phyloP scores from a whole-genome alignment of 2,113 vertebrate species.

The Eretmochelys imbricata region DNA sequence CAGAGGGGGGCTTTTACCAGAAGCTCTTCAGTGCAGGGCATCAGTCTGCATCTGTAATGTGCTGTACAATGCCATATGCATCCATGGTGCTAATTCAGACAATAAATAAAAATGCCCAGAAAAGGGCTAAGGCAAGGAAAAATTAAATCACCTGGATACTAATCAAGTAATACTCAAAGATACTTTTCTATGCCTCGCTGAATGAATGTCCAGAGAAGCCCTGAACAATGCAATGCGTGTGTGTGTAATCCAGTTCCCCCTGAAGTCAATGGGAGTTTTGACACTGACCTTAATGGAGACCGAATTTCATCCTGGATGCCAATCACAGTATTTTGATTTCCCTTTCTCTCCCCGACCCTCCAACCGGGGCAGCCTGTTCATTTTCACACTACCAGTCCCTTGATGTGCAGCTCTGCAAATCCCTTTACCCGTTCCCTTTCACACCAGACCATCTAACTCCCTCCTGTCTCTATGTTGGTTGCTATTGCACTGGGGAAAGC shows the following conservation, averaged over 20 bases:
- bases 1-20: rapidly evolving
- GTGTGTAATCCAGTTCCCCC: too few relatives aligned
- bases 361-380: background rate
- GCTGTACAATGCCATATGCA: background rate
- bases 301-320: too few relatives aligned
- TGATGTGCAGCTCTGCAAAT: background rate
- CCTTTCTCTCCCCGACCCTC: too few relatives aligned
- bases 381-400: background rate
- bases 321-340: too few relatives aligned
- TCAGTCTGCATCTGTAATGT: background rate
- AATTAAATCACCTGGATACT: background rate
- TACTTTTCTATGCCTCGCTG: background rate
- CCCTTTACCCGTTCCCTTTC: background rate
- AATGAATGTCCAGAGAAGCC: background rate
- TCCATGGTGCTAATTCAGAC: background rate
- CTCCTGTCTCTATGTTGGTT: background rate
- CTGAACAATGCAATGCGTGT: background rate
- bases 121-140: background rate
- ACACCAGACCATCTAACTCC: background rate
- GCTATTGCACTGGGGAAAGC: background rate
- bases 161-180: background rate
- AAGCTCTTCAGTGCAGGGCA: background rate
- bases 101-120: slow-evolving; percentile 2
- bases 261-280: too few relatives aligned
- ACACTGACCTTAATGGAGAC: too few relatives aligned